Evolutionary conservation across 1,140 invertebrate species (phyloP), one percentile per base, ranked within the genome.

Genomic region (Drosophila nigromelanica): DNA sequence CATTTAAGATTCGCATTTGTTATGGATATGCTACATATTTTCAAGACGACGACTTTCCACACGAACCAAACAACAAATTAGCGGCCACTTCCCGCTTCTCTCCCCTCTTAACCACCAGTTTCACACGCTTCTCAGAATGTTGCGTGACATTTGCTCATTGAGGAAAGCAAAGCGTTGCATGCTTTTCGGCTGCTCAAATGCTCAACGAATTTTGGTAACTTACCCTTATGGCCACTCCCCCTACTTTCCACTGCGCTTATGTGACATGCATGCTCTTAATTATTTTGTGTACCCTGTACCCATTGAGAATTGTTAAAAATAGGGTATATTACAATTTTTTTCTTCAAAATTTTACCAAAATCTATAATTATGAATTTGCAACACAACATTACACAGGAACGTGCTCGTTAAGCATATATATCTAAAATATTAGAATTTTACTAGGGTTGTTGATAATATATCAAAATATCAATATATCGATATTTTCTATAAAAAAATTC

Each of bases 151-250:
- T 48, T 15, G 43, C 18, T 11, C 52, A 51, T 72, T 67, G 47
- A 15, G 64, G 11, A 43, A 39, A 33, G 18, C 14, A 64, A 63
- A 15, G 51, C 45, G 52, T 66, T 64, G 68, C 68, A 55, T 71
- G 52, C 68, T 71, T 71, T 64, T 66, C 27, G 61, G 61, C 68
- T 70, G 59, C 42, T 50, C 37, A 67, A 58, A 14, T 12, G 40
- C 35, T 35, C n/a, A 39, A 69, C 40, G 45, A 50, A 64, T 43
- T 66, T 58, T 11, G 24, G 8, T 12, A 8, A 27, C 6, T 48
- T 10, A 5, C 11, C 11, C 21, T 10, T 15, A 14, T 7, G 5
- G 27, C 27, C 27, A 27, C 27, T 27, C 27, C 27, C 27, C 27
- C 27, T 27, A 18, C 18, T 24, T 40, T 11, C 15, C 15, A 18